These are phyloP conservation scores for Pluvianellus socialis DNA, from an alignment of 2,113 vertebrate species.

Conservation along the genomic window DNA sequence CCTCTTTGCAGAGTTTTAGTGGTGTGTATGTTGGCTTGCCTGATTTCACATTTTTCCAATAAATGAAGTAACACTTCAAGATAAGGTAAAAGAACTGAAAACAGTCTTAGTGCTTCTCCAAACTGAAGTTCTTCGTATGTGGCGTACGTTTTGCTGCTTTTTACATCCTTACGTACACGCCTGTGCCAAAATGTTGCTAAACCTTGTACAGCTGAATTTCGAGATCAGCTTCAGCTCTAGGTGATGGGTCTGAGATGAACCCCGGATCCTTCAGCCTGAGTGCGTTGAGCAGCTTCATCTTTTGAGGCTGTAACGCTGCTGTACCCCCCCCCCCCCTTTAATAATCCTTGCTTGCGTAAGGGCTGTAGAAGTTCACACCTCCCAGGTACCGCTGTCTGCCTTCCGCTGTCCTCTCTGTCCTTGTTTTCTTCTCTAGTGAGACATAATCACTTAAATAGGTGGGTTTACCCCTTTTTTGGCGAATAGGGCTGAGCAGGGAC, in stretches of 20 bases:
- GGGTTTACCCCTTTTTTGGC: not conserved
- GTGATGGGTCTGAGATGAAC: not conserved
- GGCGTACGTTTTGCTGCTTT: not conserved
- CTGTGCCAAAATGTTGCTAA: not conserved
- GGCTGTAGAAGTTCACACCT: not conserved
- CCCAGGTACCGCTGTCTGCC: not conserved
- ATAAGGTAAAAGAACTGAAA: not conserved
- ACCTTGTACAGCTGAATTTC: not conserved
- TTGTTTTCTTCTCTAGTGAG: not conserved
- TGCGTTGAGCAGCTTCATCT: not conserved
- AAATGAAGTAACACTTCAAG: not conserved
- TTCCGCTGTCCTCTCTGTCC: not conserved
- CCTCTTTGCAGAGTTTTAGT: not conserved
- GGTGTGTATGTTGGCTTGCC: not conserved
- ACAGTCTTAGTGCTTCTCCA: not conserved
- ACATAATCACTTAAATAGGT: not conserved
- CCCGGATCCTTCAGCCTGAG: rapidly evolving
- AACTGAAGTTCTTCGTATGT: not conserved
- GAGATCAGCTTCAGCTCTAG: not conserved
- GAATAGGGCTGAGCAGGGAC: not conserved
- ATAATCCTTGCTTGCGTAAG: not conserved
- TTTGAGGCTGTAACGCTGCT: not conserved
- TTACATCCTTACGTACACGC: not conserved
- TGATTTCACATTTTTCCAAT: not conserved
- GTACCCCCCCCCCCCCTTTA: not conserved